Evolutionary conservation across 2,797 vertebrate species (phyloP).

Genomic region (Spheniscus humboldti): DNA sequence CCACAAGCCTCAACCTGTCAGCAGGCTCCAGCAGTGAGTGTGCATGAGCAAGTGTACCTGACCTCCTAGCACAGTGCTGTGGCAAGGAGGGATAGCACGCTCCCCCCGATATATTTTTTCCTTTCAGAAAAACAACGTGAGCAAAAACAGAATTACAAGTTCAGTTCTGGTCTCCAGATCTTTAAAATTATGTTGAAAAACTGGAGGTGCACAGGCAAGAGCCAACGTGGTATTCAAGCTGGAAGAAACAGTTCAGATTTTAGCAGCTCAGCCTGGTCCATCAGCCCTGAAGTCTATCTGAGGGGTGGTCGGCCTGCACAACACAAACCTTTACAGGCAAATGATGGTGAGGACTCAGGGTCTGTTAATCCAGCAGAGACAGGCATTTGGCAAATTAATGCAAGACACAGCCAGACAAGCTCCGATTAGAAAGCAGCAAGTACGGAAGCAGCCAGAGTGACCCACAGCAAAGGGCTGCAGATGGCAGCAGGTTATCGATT

Average conservation of each 20-base stretch:
- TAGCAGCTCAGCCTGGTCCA: not conserved
- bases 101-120: not conserved
- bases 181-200: not conserved
- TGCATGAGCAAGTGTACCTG: not conserved
- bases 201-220: not conserved
- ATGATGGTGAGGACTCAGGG: not conserved
- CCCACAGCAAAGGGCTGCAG: not conserved
- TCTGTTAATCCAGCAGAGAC: not conserved
- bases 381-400: not conserved
- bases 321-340: not conserved
- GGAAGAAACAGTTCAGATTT: not conserved
- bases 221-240: not conserved
- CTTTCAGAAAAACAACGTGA: not conserved
- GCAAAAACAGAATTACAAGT: not conserved
- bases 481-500: not conserved
- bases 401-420: not conserved
- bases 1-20: not conserved
- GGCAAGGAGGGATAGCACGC: not conserved
- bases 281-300: not conserved
- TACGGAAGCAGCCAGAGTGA: not conserved
- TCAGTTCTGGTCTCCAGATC: not conserved
- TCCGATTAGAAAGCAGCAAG: not conserved
- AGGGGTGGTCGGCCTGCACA: not conserved
- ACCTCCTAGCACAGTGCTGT: not conserved
- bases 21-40: not conserved